A percentile compares a stretch with the other conserved stretches of the same genome.
Conservation (phyloP, 2,113 vertebrate genomes). For the Bothrops jararaca region DNA sequence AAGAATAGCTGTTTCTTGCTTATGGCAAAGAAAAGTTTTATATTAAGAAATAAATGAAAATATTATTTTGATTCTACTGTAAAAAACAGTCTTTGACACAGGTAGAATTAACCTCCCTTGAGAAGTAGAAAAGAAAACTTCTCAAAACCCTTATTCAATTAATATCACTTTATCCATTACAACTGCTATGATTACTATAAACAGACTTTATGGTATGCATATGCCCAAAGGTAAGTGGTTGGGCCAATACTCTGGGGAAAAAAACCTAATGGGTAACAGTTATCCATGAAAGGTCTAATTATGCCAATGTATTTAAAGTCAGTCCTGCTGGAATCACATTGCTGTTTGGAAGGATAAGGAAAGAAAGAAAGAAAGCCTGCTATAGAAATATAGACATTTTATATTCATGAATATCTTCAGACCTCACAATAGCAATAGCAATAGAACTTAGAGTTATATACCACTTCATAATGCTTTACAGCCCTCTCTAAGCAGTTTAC, state of each 20-base stretch:
- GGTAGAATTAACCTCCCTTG: conserved; percentile 18
- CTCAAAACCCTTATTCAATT: background rate
- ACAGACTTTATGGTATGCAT: background rate
- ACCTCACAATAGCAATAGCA: too few relatives aligned
- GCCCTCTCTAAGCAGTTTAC: too few relatives aligned
- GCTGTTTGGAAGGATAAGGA: background rate
- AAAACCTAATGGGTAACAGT: background rate
- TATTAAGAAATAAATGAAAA: conserved; percentile 32
- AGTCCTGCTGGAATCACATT: background rate
- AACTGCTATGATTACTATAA: background rate
- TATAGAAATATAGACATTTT: background rate
- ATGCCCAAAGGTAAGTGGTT: background rate
- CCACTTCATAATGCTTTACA: too few relatives aligned
- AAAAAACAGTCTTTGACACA: background rate
- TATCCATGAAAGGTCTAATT: background rate
- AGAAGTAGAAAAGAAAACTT: background rate
- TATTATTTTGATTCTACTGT: conserved; percentile 29
- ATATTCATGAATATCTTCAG: background rate
- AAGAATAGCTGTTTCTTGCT: conserved; percentile 37
- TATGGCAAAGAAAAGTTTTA: conserved; percentile 38
- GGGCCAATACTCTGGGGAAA: background rate
- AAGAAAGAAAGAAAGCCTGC: background rate
- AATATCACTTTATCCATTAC: background rate
- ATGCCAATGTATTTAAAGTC: background rate
- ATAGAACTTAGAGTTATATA: too few relatives aligned